phyloP scores from a whole-genome alignment of 2,888 invertebrate genomes.

The Allolobophora icterica region DNA sequence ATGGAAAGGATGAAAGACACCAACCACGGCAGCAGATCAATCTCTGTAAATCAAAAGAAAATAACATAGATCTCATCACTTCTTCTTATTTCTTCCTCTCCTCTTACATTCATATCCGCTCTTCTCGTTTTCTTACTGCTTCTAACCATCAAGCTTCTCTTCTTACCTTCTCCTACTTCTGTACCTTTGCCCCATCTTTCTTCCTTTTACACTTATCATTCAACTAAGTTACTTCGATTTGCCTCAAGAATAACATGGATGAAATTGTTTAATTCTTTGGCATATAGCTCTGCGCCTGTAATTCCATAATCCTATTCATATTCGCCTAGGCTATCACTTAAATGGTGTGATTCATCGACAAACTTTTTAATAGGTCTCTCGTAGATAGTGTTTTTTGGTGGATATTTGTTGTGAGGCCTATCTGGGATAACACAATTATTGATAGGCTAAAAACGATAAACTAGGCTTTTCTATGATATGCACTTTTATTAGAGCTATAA shows the following conservation, averaged over 20 bases:
- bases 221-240: background rate
- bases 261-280: background rate
- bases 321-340: background rate
- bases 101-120: no score
- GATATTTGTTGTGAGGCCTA: no score
- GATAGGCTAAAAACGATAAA: no score
- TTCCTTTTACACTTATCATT: background rate
- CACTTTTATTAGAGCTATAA: background rate
- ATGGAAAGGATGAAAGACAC: constrained; percentile 85
- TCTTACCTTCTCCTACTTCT: background rate
- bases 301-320: background rate
- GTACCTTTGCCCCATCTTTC: background rate
- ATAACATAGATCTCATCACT: background rate
- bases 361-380: background rate
- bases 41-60: constrained; percentile 71
- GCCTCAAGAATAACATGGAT: background rate
- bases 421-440: no score
- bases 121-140: background rate
- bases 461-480: background rate
- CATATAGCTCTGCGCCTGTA: background rate
- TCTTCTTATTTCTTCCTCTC: no score
- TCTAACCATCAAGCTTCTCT: background rate
- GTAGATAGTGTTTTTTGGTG: no score
- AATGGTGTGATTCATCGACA: no score
- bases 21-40: constrained; percentile 83